Evolutionary conservation across 2,113 vertebrate genomes (phyloP).

Genomic region (Jaculus jaculus): DNA sequence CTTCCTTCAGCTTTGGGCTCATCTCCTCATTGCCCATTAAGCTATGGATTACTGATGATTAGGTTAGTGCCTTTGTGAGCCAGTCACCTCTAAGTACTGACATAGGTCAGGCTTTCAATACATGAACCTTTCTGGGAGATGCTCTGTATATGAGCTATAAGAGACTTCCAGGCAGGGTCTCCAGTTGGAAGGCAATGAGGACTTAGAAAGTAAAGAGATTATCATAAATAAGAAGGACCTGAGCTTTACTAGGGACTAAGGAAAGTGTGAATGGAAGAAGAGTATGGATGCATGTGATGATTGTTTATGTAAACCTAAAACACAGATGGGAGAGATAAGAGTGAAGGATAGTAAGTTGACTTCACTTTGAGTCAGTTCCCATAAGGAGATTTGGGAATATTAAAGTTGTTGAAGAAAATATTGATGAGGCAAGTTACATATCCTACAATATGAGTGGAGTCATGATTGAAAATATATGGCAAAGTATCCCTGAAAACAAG

Average conservation of each 20-base stretch:
- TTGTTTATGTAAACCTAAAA: neutral
- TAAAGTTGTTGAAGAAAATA: conserved; percentile 15
- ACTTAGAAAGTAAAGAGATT: neutral
- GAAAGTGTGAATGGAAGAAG: neutral
- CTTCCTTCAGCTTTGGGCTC: neutral
- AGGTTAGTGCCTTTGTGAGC: neutral
- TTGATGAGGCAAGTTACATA: neutral
- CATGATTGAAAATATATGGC: neutral
- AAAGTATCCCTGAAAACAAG: neutral
- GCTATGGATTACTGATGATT: neutral
- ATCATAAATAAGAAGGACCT: neutral
- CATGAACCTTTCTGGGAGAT: neutral
- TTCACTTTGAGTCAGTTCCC: neutral
- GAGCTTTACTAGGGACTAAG: neutral
- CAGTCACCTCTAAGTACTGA: too few species aligned
- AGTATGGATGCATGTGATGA: neutral
- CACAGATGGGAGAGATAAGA: neutral
- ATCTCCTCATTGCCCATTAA: neutral
- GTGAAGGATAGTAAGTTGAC: neutral
- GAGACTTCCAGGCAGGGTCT: neutral
- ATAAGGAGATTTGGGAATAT: neutral
- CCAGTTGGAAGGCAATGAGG: neutral
- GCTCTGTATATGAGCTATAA: neutral
- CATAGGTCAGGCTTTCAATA: neutral
- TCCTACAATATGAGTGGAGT: neutral